These are phyloP conservation scores for Petroica traversi DNA, from an alignment of 2,113 vertebrate species.

Conservation along the genomic window DNA sequence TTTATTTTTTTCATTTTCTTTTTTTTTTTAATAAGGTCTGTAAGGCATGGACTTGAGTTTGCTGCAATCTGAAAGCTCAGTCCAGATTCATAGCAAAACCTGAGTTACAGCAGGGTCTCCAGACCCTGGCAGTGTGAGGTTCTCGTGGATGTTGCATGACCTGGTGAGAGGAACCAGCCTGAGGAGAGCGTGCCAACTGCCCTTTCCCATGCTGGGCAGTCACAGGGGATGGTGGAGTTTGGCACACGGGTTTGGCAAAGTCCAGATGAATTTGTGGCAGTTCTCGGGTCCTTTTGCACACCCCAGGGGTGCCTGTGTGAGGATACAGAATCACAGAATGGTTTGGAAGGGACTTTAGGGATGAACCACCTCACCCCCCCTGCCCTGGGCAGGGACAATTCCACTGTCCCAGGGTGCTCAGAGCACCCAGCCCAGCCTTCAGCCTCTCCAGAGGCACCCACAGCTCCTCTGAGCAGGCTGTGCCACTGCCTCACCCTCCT, in stretches of 20 bases:
- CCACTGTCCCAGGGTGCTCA: neutral
- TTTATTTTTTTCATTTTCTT: no score
- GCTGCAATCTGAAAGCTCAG: neutral
- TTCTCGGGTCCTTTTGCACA: neutral
- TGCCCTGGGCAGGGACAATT: neutral
- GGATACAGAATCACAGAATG: neutral
- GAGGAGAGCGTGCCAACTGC: neutral
- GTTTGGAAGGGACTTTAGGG: neutral
- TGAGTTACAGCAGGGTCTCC: neutral
- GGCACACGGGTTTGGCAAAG: neutral
- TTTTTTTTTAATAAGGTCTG: neutral
- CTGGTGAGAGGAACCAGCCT: neutral
- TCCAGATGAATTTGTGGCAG: neutral
- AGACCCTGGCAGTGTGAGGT: fast-evolving
- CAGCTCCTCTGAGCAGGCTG: neutral
- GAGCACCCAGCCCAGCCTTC: neutral
- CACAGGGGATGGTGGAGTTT: neutral
- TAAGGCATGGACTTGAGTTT: neutral
- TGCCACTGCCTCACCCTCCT: neutral
- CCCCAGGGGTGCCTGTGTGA: neutral
- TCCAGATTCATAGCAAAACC: neutral
- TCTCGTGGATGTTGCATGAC: fast-evolving
- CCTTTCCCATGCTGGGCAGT: neutral
- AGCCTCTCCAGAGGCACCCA: neutral
- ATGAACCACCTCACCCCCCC: neutral